These are phyloP conservation scores for Nyctereutes procyonoides DNA, from an alignment of 2,113 vertebrate genomes.

Conservation along the genomic window DNA sequence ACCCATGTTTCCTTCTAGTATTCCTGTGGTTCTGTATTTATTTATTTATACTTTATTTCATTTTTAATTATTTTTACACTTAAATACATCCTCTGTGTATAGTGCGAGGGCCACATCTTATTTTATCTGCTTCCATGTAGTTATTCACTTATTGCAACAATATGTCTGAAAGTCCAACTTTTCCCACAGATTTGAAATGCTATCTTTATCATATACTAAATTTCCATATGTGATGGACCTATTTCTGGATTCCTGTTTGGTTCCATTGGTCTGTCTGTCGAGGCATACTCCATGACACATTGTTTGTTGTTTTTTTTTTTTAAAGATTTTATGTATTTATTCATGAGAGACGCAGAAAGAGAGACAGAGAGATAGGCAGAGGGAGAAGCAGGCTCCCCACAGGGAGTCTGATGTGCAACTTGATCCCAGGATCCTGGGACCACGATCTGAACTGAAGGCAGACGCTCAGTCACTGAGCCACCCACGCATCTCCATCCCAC, in stretches of 20 bases:
- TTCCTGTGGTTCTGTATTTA: background rate
- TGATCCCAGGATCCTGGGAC: no score
- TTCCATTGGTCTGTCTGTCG: background rate
- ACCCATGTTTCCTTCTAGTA: background rate
- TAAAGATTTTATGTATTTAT: no score
- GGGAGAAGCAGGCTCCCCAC: no score
- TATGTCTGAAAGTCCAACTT: background rate
- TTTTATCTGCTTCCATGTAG: background rate
- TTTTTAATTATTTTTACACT: background rate
- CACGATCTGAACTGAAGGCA: no score
- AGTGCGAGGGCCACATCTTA: background rate
- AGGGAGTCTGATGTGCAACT: no score
- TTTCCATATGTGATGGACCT: background rate
- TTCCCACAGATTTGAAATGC: background rate
- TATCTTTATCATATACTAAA: background rate
- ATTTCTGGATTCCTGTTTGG: background rate
- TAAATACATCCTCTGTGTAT: background rate
- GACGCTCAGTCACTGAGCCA: no score
- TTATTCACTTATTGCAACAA: background rate
- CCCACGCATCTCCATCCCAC: no score
- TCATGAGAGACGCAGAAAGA: no score
- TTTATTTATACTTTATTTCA: background rate
- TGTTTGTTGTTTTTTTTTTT: no score
- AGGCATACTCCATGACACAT: rapidly evolving
- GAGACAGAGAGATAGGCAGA: no score